Evolutionary conservation across 2,888 invertebrate genomes (phyloP), one percentile per base, ranked within the genome.

Genomic region (Eupithecia centaureata): DNA sequence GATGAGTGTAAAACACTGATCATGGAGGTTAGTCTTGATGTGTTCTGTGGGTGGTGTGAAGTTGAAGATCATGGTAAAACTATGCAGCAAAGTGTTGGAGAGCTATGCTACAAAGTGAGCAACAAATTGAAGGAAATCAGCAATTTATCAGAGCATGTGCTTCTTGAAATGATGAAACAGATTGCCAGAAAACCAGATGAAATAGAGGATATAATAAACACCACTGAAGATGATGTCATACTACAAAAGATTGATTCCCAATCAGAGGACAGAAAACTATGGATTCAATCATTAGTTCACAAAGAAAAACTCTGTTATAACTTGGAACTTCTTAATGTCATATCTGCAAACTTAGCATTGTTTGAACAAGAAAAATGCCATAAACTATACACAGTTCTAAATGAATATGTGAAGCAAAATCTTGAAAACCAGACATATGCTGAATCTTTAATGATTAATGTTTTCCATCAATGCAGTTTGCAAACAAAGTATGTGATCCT

Each of bases 31-130:
- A 92, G 85, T 81, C 85, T 92, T 25, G 89, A 92, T 66, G 86
- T 90, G 70, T 93, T 88, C 77, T 93, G 93, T 80, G 84, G 89
- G 13, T 93, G 93, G 93, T 89, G 88, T 81, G 93, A 93, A 73
- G 87, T 86, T 84, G 87, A 88, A 72, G 85, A 87, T 18, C 77
- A 84, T 72, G 85, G 83, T 1, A 83, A 82, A 78, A 91, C 75
- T 67, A 84, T 90, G 85, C 93, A 93, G 70, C 85, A 87, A 74
- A 78, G 70, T 52, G 83, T 92, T 73, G 91, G 92, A 18, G 90
- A 91, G 71, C 70, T 89, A 1, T 87, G 88, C 75, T 83, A 88
- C 73, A 86, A 84, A 73, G 79, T 91, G 4, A 80, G 77, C 13
- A 76, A 72, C 27, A 80, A 79, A 64, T 73, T 92, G 27, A 58